Evolutionary conservation across 2,797 vertebrate genomes (phyloP), one percentile per base, ranked within the genome.

Genomic region (Diglossa cyanea): DNA sequence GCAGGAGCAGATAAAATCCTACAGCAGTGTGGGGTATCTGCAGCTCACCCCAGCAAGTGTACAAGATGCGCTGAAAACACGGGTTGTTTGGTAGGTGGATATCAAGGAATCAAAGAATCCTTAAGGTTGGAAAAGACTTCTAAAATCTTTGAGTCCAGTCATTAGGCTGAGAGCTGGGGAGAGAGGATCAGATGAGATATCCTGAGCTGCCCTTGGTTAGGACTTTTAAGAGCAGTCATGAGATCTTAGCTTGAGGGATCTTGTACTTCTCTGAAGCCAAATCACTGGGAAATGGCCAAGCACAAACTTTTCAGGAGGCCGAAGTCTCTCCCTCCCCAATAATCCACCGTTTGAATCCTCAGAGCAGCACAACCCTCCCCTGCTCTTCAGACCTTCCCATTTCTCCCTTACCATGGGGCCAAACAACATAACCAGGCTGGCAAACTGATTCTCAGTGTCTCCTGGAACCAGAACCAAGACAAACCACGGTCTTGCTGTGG

Each of bases 41-140:
- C 19, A 9, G 35, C 35, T 67, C 3, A 0, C 24, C 44, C 42
- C 53, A 31, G 57, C 6, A 2, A 1, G 0, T 2, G 14, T 5
- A 17, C 0, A 3, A 71, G 15, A 48, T 3, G 25, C 60, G 48
- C 53, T 75, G 28, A 42, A 55, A 82, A 67, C 54, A 33, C 0
- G 1, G 19, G 6, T 0, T 48, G 31, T 18, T 12, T 3, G 8
- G 8, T 51, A 37, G 44, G 11, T 81, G 31, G 17, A 13, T 42
- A 17, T 5, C 42, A 48, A 79, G 39, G 62, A 70, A 58, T 51
- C 21, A 40, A 2, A n/a, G 45, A 89, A 45, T 14, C 21, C 33
- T 40, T 24, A 24, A n/a, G 14, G 45, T 1, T 35, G 58, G 39
- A 53, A 71, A 58, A 63, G 3, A 23, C 7, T 5, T 51, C 51